phyloP scores from a whole-genome alignment of 2,888 invertebrate species.

The Zele albiditarsus region DNA sequence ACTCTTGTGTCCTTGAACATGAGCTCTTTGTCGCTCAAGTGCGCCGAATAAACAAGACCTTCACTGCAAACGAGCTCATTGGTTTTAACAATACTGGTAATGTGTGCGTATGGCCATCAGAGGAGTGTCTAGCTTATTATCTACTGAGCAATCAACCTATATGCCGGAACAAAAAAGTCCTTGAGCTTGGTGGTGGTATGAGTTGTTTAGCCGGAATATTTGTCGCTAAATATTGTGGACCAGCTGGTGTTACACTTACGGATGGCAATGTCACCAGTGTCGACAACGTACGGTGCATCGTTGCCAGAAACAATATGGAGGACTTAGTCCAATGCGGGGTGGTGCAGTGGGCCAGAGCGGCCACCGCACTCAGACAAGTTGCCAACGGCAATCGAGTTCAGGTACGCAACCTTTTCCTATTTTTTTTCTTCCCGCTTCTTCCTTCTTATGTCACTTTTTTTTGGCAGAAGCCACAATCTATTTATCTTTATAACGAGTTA shows the following conservation, averaged over 20 bases:
- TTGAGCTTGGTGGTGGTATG: slow-evolving; percentile 90
- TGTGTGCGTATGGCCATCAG: slow-evolving; percentile 87
- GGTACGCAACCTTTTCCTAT: slow-evolving; percentile 50
- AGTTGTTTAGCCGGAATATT: slow-evolving; percentile 86
- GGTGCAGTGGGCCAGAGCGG: slow-evolving; percentile 68
- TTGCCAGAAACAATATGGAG: slow-evolving; percentile 78
- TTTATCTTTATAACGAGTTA: background rate
- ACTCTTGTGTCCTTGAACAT: slow-evolving; percentile 74
- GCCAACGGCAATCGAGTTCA: slow-evolving; percentile 56
- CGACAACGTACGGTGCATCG: slow-evolving; percentile 80
- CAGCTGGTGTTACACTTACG: slow-evolving; percentile 80
- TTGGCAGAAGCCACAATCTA: background rate
- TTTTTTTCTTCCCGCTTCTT: too few relatives aligned
- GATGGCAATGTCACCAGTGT: slow-evolving; percentile 87
- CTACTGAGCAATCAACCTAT: slow-evolving; percentile 78
- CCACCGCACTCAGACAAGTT: slow-evolving; percentile 59
- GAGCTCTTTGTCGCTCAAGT: slow-evolving; percentile 76
- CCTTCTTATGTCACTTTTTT: slow-evolving; percentile 34
- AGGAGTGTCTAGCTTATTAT: slow-evolving; percentile 83
- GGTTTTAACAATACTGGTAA: slow-evolving; percentile 90
- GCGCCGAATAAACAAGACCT: slow-evolving; percentile 76
- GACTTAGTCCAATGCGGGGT: slow-evolving; percentile 73
- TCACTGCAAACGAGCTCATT: slow-evolving; percentile 82
- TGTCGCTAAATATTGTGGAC: slow-evolving; percentile 79
- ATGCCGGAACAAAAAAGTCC: slow-evolving; percentile 80